Conservation (phyloP, 2,113 vertebrate genomes). For the Cyprichromis sp. region DNA sequence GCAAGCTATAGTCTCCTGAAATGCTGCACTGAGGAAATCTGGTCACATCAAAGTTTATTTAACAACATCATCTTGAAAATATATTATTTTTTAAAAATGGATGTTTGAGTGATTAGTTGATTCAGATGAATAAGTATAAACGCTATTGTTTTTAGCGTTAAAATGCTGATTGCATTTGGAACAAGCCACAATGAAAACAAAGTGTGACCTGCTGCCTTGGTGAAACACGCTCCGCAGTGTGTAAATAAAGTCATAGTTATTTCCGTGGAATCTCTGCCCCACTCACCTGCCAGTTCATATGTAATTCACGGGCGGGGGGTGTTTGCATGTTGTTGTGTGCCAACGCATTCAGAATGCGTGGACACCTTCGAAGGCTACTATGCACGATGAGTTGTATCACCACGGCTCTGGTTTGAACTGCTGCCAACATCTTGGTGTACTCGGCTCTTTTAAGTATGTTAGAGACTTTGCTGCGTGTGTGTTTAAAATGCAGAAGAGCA, state of each 20-base stretch:
- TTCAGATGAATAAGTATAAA: not conserved
- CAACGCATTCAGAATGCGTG: not conserved
- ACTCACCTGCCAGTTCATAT: not conserved
- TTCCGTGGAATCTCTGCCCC: not conserved
- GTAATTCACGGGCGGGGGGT: not conserved
- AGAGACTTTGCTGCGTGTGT: not conserved
- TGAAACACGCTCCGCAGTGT: not conserved
- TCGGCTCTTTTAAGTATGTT: not conserved
- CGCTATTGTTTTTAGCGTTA: not conserved
- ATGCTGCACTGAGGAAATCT: not conserved
- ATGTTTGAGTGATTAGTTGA: not conserved
- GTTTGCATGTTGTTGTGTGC: not conserved
- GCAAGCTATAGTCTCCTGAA: not conserved
- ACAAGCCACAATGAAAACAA: not conserved
- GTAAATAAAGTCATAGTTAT: not conserved
- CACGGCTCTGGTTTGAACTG: not conserved
- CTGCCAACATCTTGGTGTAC: not conserved
- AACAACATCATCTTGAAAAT: not conserved
- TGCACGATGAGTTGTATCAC: not conserved
- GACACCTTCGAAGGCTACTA: not conserved
- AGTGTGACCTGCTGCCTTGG: not conserved
- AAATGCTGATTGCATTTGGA: not conserved
- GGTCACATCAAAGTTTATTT: not conserved
- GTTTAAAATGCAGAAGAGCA: not conserved
- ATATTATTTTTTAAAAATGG: not conserved